Evolutionary conservation across 2,113 vertebrate species (phyloP), one percentile per base, ranked within the genome.

Genomic region (Cairina moschata): DNA sequence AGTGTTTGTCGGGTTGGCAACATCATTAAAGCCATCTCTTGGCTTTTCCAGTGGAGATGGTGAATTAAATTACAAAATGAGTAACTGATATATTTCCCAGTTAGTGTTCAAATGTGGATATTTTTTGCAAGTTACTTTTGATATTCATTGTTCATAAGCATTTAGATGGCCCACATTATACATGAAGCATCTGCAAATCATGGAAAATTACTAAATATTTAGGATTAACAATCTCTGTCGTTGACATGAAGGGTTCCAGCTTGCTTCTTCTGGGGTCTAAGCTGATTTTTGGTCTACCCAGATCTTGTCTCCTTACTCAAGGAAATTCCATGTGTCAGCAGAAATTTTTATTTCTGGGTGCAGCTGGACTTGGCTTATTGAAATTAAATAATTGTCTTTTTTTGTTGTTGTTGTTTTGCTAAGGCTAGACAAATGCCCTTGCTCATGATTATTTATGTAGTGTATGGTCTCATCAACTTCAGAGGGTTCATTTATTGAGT

Each of bases 291-390:
- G 15, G 8, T 73, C 48, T 78, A 78, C 81, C 6, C 38, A 81
- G 83, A 80, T 10, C 10, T 48, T 74, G 21, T 13, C 17, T 63
- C 34, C 83, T 83, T 85, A 74, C 22, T 83, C 46, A 83, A 87
- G 66, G 36, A 84, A 86, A 78, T 86, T 91, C 59, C 31, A 13
- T 40, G 17, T 79, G 50, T 88, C 46, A 67, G 75, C 62, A 66
- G 75, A 96, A 94, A 66, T 83, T 86, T 78, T 87, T n/a, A 68
- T 90, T 90, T 82, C 46, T 75, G 52, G 68, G 31, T 54, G 44
- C 71, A 79, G 20, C 13, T 83, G 48, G 40, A 68, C 74, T 79
- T 88, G 40, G 72, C 36, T 79, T 42, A 80, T 4, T 63, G 13
- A 86, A 91, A 74, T 31, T 2, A 93, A 90, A 82, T 74, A 71